Evolutionary conservation across 2,888 invertebrate genomes (phyloP), one percentile per base, ranked within the genome.

Genomic region (Poecilus cupreus): DNA sequence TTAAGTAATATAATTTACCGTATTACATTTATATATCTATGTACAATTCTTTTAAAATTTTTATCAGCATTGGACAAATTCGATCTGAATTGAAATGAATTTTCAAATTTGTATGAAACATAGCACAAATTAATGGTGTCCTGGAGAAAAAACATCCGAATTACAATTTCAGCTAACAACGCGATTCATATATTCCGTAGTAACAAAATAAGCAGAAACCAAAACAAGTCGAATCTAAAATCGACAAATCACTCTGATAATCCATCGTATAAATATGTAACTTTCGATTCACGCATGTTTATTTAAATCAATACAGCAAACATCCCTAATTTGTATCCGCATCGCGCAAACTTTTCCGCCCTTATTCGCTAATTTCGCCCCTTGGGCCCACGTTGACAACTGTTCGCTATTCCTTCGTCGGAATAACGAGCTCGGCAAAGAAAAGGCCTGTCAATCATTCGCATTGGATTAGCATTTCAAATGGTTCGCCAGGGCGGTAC

Each of bases 381-480:
- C 13, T 51, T 13, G 16, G 8, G 43, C 10, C 3, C 43, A 2
- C 32, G 32, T 32, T 43, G 43, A 43, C 43, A 43, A 43, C 43
- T 43, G 43, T 43, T 13, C 13, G n/a, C 43, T 11, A 43, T 43
- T 43, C 3, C 43, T 43, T 13, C 43, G 13, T 43, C n/a, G 43
- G n/a, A 11, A 24, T 68, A 68, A 68, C 64, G 64, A 68, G 37
- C 18, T 16, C 37, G 24, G 37, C 37, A 80, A 80, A 80, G 80
- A 80, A 80, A 80, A 70, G 80, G 43, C 32, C 74, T 80, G 80
- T 80, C 80, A 80, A 80, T 80, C 80, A 80, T 57, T 49, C 51
- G 80, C 80, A 80, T 46, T 80, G 80, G 80, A 80, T 80, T 80
- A 80, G 80, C 80, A 80, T 80, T 80, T 80, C 54, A 74, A 79